Evolutionary conservation across 1,140 invertebrate genomes (phyloP).

Genomic region (Condylostylus longicornis): DNA sequence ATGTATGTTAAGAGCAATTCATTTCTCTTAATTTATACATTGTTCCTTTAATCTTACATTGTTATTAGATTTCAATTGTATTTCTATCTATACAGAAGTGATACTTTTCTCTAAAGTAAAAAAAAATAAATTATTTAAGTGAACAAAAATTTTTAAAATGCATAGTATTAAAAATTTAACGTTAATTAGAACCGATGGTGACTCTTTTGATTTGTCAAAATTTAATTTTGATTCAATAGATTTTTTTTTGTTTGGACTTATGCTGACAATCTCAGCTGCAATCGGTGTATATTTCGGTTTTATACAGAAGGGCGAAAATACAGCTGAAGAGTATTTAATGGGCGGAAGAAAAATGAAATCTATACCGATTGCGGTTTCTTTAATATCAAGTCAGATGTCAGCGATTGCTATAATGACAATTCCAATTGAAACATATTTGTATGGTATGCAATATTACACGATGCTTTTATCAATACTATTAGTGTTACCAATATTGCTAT

Average conservation of each 20-base stretch:
- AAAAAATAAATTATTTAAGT: no score
- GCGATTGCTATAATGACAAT: conserved; percentile 63
- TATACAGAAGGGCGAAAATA: conserved; percentile 29
- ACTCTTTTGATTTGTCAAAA: no score
- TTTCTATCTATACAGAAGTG: no score
- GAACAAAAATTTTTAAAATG: no score
- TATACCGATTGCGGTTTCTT: conserved; percentile 47
- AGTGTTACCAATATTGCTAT: conserved; percentile 49
- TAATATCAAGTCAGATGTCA: conserved; percentile 61
- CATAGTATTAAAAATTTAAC: no score
- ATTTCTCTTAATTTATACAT: no score
- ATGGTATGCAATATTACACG: conserved; percentile 52
- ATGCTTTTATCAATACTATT: conserved; percentile 44
- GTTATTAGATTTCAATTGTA: no score
- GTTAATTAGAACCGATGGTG: no score
- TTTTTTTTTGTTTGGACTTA: conserved; percentile 41
- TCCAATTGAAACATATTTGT: conserved; percentile 66
- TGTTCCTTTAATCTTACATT: no score
- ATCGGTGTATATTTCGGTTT: conserved; percentile 52
- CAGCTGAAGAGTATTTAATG: conserved; percentile 40
- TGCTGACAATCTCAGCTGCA: conserved; percentile 42
- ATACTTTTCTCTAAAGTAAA: no score
- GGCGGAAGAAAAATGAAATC: conserved; percentile 48
- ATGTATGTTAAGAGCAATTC: no score
- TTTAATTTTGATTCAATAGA: conserved; percentile 37